phyloP scores from a whole-genome alignment of 2,113 vertebrate genomes.

The Caranx melampygus region DNA sequence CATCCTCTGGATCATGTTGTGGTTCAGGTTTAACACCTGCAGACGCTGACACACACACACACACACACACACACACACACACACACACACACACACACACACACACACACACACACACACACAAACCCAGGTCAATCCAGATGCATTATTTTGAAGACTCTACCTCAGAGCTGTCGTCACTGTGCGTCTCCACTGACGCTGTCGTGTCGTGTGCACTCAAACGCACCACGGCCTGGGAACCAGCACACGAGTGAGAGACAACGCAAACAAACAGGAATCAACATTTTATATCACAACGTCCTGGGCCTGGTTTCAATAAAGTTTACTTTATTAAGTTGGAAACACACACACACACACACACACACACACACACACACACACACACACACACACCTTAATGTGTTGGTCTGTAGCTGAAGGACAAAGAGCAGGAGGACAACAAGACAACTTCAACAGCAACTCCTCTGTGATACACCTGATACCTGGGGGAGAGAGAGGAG shows the following conservation, averaged over 20 bases:
- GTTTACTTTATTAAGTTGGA: too few relatives aligned
- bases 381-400: slow-evolving; percentile 6
- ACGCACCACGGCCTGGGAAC: too few relatives aligned
- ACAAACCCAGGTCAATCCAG: too few relatives aligned
- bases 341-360: neutral
- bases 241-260: too few relatives aligned
- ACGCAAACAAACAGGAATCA: too few relatives aligned
- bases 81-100: slow-evolving; percentile 4
- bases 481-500: slow-evolving; percentile 1
- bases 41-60: slow-evolving; percentile 83
- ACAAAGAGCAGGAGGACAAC: slow-evolving; percentile 15
- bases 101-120: slow-evolving; percentile 33
- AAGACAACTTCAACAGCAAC: slow-evolving; percentile 3
- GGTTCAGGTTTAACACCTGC: slow-evolving; percentile 86
- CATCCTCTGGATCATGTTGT: slow-evolving; percentile 88
- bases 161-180: too few relatives aligned
- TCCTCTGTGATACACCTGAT: slow-evolving; percentile 22
- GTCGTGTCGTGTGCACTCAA: too few relatives aligned
- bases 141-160: too few relatives aligned
- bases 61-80: slow-evolving; percentile 33
- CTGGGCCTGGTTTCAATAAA: too few relatives aligned
- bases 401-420: slow-evolving; percentile 16
- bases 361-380: neutral
- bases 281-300: too few relatives aligned
- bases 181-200: too few relatives aligned